Evolutionary conservation across 2,113 vertebrate genomes (phyloP), one percentile per base, ranked within the genome.

Genomic region (Coptodon bakossiorum): DNA sequence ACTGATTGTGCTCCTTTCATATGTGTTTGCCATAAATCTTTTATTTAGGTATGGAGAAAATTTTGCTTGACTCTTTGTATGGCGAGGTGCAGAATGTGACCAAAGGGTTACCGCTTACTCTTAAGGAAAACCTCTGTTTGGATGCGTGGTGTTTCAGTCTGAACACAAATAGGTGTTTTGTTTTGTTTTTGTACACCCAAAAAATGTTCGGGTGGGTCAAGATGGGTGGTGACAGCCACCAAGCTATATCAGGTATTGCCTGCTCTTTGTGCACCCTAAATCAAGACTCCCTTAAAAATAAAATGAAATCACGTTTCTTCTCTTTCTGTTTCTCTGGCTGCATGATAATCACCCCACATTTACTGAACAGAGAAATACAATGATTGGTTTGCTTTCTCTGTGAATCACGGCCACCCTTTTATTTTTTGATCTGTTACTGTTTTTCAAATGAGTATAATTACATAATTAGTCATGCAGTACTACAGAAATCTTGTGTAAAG

Each of bases 321-420:
- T 82, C 83, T 79, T 52, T 36, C 16, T 63, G 34, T 87, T 16
- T 12, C 22, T 36, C 36, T 66, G 17, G 50, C 78, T 66, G 6
- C 6, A n/a, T 83, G 50, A 68, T 27, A 86, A 52, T 82, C 2
- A 8, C 22, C 73, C 4, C 9, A 61, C 83, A 80, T 80, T 27
- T 19, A n/a, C 19, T 86, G 11, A 36, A 3, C 31, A 10, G 27
- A 50, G 14, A 19, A 57, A 19, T 76, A 14, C 27, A 82, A 80
- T 84, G 52, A 88, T 89, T 81, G 40, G 84, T 83, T 89, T 84
- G 84, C 73, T 87, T 81, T 76, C 68, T 61, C 80, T 66, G 50
- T 80, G 16, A 81, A 53, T 82, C 73, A 68, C 31, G 1, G 13
- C 6, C 34, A 54, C 9, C 14, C 19, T 31, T 86, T 81, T 50